Evolutionary conservation across 2,113 vertebrate genomes (phyloP).

Genomic region (Austrofundulus limnaeus): DNA sequence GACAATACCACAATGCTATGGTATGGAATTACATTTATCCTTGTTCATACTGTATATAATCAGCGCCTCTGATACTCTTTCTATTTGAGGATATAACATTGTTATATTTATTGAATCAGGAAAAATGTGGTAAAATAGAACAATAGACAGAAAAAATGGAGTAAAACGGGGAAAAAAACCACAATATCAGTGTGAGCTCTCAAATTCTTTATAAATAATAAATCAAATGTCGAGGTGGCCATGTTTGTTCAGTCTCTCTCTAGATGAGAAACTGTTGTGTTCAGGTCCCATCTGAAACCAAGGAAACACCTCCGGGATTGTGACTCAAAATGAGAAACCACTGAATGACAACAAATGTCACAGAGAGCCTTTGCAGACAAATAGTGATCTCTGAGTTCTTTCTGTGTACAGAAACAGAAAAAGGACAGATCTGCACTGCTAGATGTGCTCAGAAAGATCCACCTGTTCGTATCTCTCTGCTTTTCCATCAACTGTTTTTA

Average conservation of each 20-base stretch:
- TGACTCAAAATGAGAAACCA: constrained; percentile 40
- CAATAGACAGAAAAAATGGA: neutral
- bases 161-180: constrained; percentile 9
- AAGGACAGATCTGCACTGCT: neutral
- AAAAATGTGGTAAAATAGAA: neutral
- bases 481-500: no score
- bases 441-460: neutral
- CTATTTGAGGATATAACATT: neutral
- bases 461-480: neutral
- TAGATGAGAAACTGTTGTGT: constrained; percentile 40
- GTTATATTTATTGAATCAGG: neutral
- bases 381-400: constrained; percentile 46
- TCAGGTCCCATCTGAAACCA: constrained; percentile 24
- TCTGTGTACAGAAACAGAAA: constrained; percentile 29
- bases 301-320: constrained; percentile 24
- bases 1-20: no score
- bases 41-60: neutral
- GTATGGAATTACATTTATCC: no score
- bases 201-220: constrained; percentile 56
- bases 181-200: constrained; percentile 14
- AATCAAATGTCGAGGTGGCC: constrained; percentile 57
- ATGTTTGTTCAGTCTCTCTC: constrained; percentile 52
- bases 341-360: constrained; percentile 50
- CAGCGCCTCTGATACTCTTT: neutral
- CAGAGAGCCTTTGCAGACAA: constrained; percentile 31